A percentile compares a stretch with the other conserved stretches of the same genome.
Evolutionary conservation across 2,113 vertebrate species (phyloP).

Genomic region (Ranitomeya imitator): DNA sequence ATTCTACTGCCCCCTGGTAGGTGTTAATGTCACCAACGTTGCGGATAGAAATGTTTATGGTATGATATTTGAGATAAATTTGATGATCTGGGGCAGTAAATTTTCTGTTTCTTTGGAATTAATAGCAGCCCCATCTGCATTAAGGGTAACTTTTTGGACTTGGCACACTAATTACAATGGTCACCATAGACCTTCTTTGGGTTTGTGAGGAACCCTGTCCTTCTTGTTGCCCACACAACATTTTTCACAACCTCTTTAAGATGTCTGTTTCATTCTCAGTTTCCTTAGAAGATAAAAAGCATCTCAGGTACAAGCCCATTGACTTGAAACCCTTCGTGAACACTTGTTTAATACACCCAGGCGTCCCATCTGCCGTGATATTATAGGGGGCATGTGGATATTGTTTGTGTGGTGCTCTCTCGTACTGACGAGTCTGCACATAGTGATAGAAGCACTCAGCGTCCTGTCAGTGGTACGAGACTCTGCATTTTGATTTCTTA

Average conservation of each 20-base stretch:
- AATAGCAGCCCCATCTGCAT: too few relatives aligned
- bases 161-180: too few relatives aligned
- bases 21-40: too few relatives aligned
- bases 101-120: too few relatives aligned
- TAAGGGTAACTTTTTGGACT: too few relatives aligned
- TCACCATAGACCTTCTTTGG: too few relatives aligned
- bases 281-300: background rate
- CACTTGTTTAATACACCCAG: background rate
- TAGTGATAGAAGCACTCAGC: conserved; percentile 30
- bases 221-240: too few relatives aligned
- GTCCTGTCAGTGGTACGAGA: conserved; percentile 1
- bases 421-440: background rate
- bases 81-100: too few relatives aligned
- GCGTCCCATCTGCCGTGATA: background rate
- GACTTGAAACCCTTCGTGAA: background rate
- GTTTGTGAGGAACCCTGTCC: too few relatives aligned
- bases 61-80: too few relatives aligned
- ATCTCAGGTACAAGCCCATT: background rate
- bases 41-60: too few relatives aligned
- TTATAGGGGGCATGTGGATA: background rate
- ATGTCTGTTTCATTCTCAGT: background rate
- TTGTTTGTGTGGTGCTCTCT: background rate
- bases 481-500: conserved; percentile 31
- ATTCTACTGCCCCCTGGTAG: too few relatives aligned
- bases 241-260: background rate